These are phyloP conservation scores for Harpagoxenus sublaevis DNA, from an alignment of 2,888 invertebrate species.

Conservation along the genomic window DNA sequence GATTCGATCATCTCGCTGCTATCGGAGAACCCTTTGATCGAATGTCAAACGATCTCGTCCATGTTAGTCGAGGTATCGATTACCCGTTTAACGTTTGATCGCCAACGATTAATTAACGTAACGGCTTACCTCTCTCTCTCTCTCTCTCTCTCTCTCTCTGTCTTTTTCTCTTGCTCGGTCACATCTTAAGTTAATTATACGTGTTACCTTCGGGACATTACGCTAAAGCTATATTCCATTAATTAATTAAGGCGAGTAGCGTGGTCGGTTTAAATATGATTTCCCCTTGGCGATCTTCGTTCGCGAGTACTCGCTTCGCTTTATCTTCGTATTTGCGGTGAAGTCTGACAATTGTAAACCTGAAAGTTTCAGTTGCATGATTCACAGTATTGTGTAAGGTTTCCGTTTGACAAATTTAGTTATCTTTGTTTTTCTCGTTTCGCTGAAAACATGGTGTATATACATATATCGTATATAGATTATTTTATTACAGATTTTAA, in stretches of 20 bases:
- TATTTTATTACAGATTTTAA: not conserved
- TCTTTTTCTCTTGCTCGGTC: constrained; percentile 51
- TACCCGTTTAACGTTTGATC: constrained; percentile 49
- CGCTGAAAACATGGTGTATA: not conserved
- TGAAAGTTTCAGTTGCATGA: constrained; percentile 9
- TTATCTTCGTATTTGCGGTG: not conserved
- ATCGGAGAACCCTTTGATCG: constrained; percentile 8
- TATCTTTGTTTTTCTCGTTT: constrained; percentile 12
- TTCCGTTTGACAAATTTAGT: constrained; percentile 18
- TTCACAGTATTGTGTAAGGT: not conserved
- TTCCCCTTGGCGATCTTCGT: constrained; percentile 66
- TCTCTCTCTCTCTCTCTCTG: constrained; percentile 1
- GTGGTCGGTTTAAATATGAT: constrained; percentile 74
- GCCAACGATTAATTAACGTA: constrained; percentile 61
- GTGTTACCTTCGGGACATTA: constrained; percentile 68
- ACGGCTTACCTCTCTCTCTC: constrained; percentile 45
- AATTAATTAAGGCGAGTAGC: constrained; percentile 79
- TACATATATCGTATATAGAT: not conserved
- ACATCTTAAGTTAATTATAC: constrained; percentile 63
- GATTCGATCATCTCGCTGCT: constrained; percentile 15
- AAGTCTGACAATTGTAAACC: constrained; percentile 29
- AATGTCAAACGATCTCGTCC: constrained; percentile 46
- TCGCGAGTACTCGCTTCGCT: constrained; percentile 48
- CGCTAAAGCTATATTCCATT: constrained; percentile 72
- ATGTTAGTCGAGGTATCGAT: constrained; percentile 22